These are phyloP conservation scores for Gerosis bhagava DNA, from an alignment of 2,888 invertebrate genomes.

Conservation along the genomic window DNA sequence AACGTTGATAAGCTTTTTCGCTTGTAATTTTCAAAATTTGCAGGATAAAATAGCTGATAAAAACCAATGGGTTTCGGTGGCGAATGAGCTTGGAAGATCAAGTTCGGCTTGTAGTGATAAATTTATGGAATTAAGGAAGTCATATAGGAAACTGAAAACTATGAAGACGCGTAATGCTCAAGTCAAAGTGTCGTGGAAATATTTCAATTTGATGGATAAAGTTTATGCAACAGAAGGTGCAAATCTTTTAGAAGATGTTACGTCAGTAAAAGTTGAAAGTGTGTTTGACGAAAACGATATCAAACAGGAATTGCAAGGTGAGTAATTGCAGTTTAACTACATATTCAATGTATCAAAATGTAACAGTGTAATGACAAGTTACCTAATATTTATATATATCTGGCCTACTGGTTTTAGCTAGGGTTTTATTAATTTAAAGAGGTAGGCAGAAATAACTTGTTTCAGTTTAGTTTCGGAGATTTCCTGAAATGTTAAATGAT, in stretches of 20 bases:
- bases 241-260: slow-evolving; percentile 36
- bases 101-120: slow-evolving; percentile 55
- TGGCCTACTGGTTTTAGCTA: too few relatives aligned
- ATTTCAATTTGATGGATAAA: slow-evolving; percentile 60
- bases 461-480: too few relatives aligned
- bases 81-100: slow-evolving; percentile 47
- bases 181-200: slow-evolving; percentile 68
- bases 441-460: too few relatives aligned
- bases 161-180: slow-evolving; percentile 59
- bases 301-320: slow-evolving; percentile 35
- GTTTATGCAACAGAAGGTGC: slow-evolving; percentile 46
- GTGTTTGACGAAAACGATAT: slow-evolving; percentile 21
- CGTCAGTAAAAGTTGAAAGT: slow-evolving; percentile 36
- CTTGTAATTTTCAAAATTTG: slow-evolving; percentile 49
- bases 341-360: too few relatives aligned
- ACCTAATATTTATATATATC: slow-evolving; percentile 1
- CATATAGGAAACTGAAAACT: slow-evolving; percentile 65
- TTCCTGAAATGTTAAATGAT: too few relatives aligned
- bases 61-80: slow-evolving; percentile 49
- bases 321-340: too few relatives aligned
- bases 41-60: slow-evolving; percentile 44
- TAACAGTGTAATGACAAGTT: too few relatives aligned
- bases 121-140: slow-evolving; percentile 62
- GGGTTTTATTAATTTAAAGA: too few relatives aligned
- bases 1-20: slow-evolving; percentile 55